phyloP scores from a whole-genome alignment of 2,888 invertebrate genomes.

The Acheta domesticus region DNA sequence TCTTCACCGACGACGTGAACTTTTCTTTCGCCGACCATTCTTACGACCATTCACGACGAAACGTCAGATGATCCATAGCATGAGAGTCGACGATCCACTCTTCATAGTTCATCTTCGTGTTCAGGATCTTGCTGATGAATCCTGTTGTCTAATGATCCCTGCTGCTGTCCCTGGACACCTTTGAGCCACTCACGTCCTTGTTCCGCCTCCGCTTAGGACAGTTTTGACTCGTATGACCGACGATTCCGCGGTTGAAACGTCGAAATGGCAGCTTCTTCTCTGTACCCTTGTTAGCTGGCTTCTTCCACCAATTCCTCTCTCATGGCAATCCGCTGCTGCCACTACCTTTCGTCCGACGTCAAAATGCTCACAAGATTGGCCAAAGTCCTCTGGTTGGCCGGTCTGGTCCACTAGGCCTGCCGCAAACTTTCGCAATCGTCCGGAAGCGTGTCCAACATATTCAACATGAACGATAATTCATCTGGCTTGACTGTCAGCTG shows the following conservation, averaged over 20 bases:
- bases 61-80: constrained; percentile 36
- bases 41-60: constrained; percentile 34
- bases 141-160: too few relatives aligned
- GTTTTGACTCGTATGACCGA: constrained; percentile 33
- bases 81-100: constrained; percentile 36
- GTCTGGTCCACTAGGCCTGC: constrained; percentile 26
- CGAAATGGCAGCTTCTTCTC: background rate
- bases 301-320: constrained; percentile 23
- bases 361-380: constrained; percentile 28
- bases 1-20: constrained; percentile 31
- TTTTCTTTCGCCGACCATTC: constrained; percentile 29
- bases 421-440: constrained; percentile 26
- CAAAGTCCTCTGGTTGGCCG: constrained; percentile 21
- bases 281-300: background rate
- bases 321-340: background rate
- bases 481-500: constrained; percentile 30
- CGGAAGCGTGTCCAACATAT: constrained; percentile 24
- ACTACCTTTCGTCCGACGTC: constrained; percentile 27
- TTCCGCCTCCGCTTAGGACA: constrained; percentile 28
- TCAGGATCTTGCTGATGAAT: constrained; percentile 28
- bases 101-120: constrained; percentile 29
- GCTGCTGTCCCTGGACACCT: too few relatives aligned
- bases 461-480: constrained; percentile 27
- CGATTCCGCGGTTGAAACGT: constrained; percentile 34
- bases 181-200: constrained; percentile 22